Conservation (phyloP, 2,113 vertebrate genomes). For the Percopsis transmontana region DNA sequence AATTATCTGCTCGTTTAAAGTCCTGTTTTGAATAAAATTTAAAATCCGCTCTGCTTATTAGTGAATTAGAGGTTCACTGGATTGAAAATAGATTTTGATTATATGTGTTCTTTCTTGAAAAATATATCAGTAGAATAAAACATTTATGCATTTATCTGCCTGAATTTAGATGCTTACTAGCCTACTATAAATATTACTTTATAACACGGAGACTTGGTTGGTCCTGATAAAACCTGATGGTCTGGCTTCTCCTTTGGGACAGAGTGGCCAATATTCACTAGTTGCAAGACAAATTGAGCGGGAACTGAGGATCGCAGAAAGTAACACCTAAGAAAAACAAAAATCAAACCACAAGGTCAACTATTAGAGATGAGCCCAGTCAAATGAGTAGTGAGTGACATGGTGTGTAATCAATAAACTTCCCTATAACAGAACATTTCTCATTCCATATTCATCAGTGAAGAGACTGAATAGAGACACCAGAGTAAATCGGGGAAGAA, state of each 20-base stretch:
- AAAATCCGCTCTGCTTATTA: constrained; percentile 4
- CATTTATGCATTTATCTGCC: no score
- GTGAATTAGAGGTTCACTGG: background rate
- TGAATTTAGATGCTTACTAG: no score
- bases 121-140: background rate
- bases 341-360: background rate
- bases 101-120: background rate
- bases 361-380: background rate
- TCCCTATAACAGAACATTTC: background rate
- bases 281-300: no score
- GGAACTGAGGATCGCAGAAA: background rate
- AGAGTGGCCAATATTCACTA: constrained; percentile 1
- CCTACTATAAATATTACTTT: no score
- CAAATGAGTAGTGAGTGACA: constrained; percentile 11
- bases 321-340: constrained; percentile 22
- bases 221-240: no score
- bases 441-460: constrained; percentile 39
- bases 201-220: no score
- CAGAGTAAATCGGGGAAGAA: background rate
- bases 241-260: constrained; percentile 5
- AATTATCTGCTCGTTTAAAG: constrained; percentile 31
- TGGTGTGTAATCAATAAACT: constrained; percentile 28
- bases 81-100: background rate
- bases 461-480: constrained; percentile 32
- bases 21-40: constrained; percentile 14